These are phyloP conservation scores for Coelinius sp. DNA, from an alignment of 2,888 invertebrate species.

Conservation along the genomic window DNA sequence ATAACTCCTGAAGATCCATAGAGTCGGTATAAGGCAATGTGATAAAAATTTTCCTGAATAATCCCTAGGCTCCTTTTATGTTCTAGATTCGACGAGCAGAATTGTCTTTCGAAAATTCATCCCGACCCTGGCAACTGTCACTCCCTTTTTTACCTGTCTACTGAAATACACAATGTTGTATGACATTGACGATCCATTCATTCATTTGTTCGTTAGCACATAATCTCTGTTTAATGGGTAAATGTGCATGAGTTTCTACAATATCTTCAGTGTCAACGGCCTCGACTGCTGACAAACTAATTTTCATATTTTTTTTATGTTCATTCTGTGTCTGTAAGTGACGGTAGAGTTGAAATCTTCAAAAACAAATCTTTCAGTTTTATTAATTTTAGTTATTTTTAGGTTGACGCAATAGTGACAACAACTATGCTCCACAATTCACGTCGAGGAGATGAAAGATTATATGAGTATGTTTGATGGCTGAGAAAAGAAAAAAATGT, in stretches of 20 bases:
- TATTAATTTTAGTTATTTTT: neutral
- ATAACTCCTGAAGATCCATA: slow-evolving; percentile 27
- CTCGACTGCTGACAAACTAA: slow-evolving; percentile 4
- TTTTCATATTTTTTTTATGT: neutral
- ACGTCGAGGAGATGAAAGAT: neutral
- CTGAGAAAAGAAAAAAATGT: neutral
- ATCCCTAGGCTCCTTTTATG: neutral
- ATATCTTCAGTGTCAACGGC: neutral
- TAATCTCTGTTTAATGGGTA: neutral
- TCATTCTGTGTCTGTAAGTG: neutral
- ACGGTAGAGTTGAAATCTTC: neutral
- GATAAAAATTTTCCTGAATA: slow-evolving; percentile 30
- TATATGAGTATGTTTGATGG: neutral
- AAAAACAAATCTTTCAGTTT: neutral
- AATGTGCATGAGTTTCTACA: too few relatives aligned
- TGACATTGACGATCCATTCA: slow-evolving; percentile 8
- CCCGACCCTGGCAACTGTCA: neutral
- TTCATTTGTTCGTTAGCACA: slow-evolving; percentile 7
- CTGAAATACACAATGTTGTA: neutral
- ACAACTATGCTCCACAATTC: neutral
- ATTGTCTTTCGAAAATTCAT: neutral
- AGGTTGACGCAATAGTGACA: neutral
- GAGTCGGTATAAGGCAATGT: slow-evolving; percentile 1
- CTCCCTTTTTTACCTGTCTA: neutral
- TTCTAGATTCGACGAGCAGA: neutral